phyloP scores from a whole-genome alignment of 2,888 invertebrate species.

The Parnassius smintheus region DNA sequence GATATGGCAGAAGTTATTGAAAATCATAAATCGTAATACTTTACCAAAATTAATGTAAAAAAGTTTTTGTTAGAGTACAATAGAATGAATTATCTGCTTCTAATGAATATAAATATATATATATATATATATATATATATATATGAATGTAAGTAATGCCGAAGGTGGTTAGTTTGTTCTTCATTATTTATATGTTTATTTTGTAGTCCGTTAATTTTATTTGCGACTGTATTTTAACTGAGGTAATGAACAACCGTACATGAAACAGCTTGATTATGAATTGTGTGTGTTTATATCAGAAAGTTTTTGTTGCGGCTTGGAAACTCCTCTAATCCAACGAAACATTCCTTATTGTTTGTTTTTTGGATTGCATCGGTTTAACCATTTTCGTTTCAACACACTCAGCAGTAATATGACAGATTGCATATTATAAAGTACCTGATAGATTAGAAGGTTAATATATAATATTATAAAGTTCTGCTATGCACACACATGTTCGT shows the following conservation, averaged over 20 bases:
- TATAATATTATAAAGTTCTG: conserved; percentile 49
- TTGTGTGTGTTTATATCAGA: conserved; percentile 64
- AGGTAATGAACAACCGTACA: conserved; percentile 19
- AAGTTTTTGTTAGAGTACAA: too few species aligned
- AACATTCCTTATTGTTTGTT: conserved; percentile 41
- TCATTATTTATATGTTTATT: neutral
- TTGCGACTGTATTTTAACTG: conserved; percentile 34
- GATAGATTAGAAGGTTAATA: conserved; percentile 59
- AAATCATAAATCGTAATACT: too few species aligned
- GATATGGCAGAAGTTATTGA: too few species aligned
- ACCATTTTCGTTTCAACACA: conserved; percentile 34
- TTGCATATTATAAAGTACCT: conserved; percentile 65
- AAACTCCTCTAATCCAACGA: conserved; percentile 38
- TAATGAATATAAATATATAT: too few species aligned
- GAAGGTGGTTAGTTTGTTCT: conserved; percentile 14
- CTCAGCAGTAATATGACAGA: conserved; percentile 35
- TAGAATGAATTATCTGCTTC: too few species aligned
- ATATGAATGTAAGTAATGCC: neutral
- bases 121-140: too few species aligned
- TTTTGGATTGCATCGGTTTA: conserved; percentile 42
- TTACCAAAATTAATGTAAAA: too few species aligned
- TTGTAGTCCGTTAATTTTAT: conserved; percentile 11
- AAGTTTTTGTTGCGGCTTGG: conserved; percentile 37
- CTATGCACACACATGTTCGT: conserved; percentile 64
- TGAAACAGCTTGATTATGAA: conserved; percentile 50